Percentiles rank a stretch among this genome's conserved stretches.
These are phyloP conservation scores for Emydocephalus ijimae DNA, from an alignment of 2,113 vertebrate genomes.

Conservation along the genomic window DNA sequence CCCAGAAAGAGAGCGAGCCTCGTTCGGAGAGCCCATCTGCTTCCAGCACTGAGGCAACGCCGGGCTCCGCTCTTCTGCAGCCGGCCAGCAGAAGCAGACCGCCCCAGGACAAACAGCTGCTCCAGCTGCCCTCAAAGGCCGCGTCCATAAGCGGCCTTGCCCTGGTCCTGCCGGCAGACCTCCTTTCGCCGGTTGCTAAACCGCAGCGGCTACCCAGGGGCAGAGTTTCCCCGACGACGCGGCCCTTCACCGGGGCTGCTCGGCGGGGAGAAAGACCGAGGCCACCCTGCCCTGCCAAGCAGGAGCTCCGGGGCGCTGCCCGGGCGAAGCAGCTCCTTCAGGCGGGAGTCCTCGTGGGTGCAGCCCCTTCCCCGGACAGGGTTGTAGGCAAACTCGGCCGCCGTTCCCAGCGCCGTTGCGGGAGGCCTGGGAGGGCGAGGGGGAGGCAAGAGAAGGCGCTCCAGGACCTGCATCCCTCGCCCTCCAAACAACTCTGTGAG, in stretches of 20 bases:
- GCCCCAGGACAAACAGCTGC: too few relatives aligned
- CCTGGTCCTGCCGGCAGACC: not conserved
- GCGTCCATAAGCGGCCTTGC: not conserved
- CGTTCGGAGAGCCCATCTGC: not conserved
- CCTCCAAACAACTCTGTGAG: not conserved
- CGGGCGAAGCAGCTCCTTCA: not conserved
- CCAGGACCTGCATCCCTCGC: not conserved
- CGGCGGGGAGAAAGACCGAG: not conserved
- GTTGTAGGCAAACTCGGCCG: not conserved
- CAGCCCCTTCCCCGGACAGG: not conserved
- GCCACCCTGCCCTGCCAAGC: not conserved
- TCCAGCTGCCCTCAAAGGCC: not conserved
- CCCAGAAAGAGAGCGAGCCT: too few relatives aligned
- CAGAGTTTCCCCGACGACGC: not conserved
- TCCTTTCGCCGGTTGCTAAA: too few relatives aligned
- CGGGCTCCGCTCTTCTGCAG: not conserved
- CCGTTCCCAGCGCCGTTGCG: not conserved
- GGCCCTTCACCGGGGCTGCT: not conserved
- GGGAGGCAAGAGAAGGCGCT: not conserved
- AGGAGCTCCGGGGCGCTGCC: not conserved
- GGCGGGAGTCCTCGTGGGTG: not conserved
- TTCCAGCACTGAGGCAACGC: not conserved
- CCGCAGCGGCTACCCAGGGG: too few relatives aligned
- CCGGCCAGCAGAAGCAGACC: not conserved
- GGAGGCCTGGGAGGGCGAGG: not conserved